These are phyloP conservation scores for Crypturellus tataupa DNA, from an alignment of 2,797 vertebrate genomes.

Conservation along the genomic window DNA sequence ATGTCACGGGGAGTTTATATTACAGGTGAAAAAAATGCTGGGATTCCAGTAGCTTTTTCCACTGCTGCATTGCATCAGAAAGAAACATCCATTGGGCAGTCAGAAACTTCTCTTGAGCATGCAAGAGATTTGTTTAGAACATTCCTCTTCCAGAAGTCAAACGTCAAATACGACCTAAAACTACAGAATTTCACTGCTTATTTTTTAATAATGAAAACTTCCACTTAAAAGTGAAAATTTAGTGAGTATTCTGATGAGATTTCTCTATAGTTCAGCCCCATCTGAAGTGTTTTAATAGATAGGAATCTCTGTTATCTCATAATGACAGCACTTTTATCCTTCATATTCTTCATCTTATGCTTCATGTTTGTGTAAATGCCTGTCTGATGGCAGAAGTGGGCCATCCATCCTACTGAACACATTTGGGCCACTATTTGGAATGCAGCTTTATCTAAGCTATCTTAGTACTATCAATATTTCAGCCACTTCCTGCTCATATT, in stretches of 20 bases:
- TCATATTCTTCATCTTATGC: neutral
- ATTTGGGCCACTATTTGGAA: neutral
- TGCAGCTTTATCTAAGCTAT: neutral
- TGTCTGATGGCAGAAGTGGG: neutral
- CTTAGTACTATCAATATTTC: neutral
- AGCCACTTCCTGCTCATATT: neutral
- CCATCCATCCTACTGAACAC: neutral
- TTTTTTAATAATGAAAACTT: neutral
- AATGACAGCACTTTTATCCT: neutral
- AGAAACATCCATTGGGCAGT: neutral
- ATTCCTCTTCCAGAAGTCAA: neutral
- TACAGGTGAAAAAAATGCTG: neutral
- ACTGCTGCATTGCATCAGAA: neutral
- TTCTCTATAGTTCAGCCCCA: neutral
- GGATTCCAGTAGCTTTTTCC: neutral
- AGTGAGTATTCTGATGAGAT: neutral
- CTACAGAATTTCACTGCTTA: neutral
- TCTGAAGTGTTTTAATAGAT: neutral
- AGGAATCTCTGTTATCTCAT: neutral
- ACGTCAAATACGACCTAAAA: neutral
- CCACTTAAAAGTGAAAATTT: neutral
- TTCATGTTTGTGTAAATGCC: slow-evolving; percentile 9
- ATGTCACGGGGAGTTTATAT: neutral
- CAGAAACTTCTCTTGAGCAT: neutral
- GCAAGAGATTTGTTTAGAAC: neutral